Evolutionary conservation across 2,888 invertebrate species (phyloP).

Genomic region (Xestia rhomboidea): DNA sequence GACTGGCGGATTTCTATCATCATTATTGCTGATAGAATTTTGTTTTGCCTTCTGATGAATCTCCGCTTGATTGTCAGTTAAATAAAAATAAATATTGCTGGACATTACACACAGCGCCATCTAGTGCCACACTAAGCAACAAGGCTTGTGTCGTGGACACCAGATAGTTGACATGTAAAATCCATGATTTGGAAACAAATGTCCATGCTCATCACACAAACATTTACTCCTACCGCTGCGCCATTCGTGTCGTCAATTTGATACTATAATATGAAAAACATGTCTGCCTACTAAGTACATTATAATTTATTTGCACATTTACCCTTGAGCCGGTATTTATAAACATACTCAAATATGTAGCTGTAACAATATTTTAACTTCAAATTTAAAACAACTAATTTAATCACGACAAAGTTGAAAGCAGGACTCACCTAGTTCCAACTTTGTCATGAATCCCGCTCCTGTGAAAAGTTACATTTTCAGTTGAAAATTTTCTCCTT

Average conservation of each 20-base stretch:
- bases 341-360: not conserved
- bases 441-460: not conserved
- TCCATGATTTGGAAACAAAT: no score
- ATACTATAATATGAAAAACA: no score
- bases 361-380: not conserved
- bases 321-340: not conserved
- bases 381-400: constrained; percentile 10
- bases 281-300: no score
- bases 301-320: not conserved
- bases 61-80: not conserved
- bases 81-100: no score
- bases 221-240: no score
- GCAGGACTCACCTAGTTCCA: constrained; percentile 14
- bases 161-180: no score
- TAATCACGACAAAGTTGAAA: constrained; percentile 22
- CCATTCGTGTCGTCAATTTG: no score
- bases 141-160: no score
- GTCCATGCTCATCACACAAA: no score
- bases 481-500: constrained; percentile 14
- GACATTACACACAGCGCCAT: no score
- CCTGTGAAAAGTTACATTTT: constrained; percentile 17
- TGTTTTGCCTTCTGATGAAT: not conserved
- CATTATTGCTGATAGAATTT: no score
- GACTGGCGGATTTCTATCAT: not conserved
- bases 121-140: no score